A percentile compares a stretch with the other conserved stretches of the same genome.
phyloP scores from a whole-genome alignment of 2,113 vertebrate species.

The Anser cygnoides region DNA sequence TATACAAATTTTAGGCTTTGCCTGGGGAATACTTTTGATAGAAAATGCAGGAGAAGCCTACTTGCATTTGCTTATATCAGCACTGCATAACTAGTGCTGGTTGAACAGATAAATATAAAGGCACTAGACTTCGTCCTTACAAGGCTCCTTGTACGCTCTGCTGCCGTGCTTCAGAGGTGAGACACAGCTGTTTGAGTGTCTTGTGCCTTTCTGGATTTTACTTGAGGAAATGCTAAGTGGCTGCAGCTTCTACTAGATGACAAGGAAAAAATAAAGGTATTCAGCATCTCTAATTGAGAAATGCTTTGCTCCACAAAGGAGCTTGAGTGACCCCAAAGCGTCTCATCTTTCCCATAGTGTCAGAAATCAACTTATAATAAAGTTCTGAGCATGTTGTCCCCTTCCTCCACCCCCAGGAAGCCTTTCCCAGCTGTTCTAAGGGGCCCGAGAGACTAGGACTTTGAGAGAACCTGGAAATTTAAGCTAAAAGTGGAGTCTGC shows the following conservation, averaged over 20 bases:
- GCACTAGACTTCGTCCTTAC: neutral
- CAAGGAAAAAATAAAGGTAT: neutral
- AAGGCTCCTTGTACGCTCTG: neutral
- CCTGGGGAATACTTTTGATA: neutral
- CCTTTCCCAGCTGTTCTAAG: neutral
- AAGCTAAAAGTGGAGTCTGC: neutral
- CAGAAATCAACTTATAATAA: neutral
- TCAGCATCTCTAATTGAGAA: neutral
- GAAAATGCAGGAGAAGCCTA: neutral
- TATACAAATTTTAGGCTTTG: conserved; percentile 31
- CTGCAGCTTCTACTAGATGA: neutral
- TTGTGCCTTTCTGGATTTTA: neutral
- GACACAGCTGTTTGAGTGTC: neutral
- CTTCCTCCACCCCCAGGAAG: neutral
- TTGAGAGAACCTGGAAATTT: neutral
- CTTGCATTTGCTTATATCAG: neutral
- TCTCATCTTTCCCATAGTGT: neutral
- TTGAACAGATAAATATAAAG: neutral
- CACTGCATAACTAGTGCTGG: neutral
- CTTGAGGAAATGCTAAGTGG: neutral
- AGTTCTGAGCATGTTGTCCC: neutral
- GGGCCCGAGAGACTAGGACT: neutral
- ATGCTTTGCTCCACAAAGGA: neutral
- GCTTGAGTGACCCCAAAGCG: neutral
- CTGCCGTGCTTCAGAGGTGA: neutral